Conservation (phyloP, 2,113 vertebrate species). For the Petrocephalus zakoni region DNA sequence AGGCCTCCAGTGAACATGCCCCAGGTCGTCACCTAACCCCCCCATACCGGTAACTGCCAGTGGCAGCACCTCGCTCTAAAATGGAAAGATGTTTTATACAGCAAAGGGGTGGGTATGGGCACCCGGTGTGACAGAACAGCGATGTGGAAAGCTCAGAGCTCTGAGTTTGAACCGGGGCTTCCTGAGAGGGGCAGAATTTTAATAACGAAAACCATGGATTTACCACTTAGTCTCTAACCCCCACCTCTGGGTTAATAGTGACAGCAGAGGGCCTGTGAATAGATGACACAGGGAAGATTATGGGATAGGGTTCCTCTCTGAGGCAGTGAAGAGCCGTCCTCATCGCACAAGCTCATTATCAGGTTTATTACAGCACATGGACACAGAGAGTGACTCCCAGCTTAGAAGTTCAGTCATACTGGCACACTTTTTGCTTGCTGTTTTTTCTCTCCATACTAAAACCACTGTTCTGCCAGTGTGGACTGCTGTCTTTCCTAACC, state of each 20-base stretch:
- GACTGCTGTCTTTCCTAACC: not conserved
- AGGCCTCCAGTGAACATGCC: not conserved
- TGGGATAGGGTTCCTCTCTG: not conserved
- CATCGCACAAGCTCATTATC: slow-evolving; percentile 41
- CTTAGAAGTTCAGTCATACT: slow-evolving; percentile 36
- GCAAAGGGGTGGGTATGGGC: not conserved
- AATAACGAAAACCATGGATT: not conserved
- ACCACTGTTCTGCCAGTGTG: slow-evolving; percentile 7
- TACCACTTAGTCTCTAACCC: not conserved
- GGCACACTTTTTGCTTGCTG: slow-evolving; percentile 24
- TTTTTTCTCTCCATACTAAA: slow-evolving; percentile 14
- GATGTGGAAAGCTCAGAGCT: not conserved
- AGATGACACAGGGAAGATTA: not conserved
- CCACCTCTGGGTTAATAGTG: not conserved
- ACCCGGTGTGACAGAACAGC: not conserved
- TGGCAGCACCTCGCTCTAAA: not conserved
- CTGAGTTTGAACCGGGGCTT: not conserved
- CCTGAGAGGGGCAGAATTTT: not conserved
- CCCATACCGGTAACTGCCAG: not conserved
- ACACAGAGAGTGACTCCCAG: slow-evolving; percentile 33
- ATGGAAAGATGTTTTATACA: not conserved
- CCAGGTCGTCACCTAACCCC: not conserved
- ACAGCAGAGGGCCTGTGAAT: not conserved
- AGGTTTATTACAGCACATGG: slow-evolving; percentile 41
- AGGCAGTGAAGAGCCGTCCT: slow-evolving; percentile 37